Evolutionary conservation across 2,113 vertebrate genomes (phyloP).

Genomic region (Otis tarda): DNA sequence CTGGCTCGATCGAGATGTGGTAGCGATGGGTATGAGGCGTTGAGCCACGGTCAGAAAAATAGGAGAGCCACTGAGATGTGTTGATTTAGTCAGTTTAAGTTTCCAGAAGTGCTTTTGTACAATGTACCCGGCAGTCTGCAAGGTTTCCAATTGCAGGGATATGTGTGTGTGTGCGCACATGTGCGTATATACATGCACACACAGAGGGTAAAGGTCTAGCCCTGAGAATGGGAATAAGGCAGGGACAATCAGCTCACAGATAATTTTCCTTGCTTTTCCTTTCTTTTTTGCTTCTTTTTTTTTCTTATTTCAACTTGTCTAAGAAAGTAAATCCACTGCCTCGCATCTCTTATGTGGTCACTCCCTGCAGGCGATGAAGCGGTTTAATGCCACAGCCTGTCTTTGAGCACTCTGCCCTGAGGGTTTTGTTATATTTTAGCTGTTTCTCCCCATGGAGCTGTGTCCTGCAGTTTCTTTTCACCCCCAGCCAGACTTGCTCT

Average conservation of each 20-base stretch:
- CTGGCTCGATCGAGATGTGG: not conserved
- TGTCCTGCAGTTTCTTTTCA: not conserved
- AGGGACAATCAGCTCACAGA: not conserved
- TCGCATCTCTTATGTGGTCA: fast-evolving
- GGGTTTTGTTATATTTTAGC: not conserved
- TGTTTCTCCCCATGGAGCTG: not conserved
- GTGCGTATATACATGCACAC: fast-evolving
- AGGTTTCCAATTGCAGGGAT: not conserved
- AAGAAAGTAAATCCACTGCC: not conserved
- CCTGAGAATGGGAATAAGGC: not conserved
- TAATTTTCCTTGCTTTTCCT: not conserved
- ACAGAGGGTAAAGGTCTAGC: not conserved
- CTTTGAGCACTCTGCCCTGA: not conserved
- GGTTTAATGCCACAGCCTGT: not conserved
- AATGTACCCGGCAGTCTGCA: not conserved
- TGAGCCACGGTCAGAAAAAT: fast-evolving
- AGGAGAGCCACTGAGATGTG: not conserved
- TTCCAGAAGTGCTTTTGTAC: not conserved
- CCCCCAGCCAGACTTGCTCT: not conserved
- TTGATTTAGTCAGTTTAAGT: not conserved
- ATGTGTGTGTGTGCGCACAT: fast-evolving
- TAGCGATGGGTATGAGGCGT: not conserved
- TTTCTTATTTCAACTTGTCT: not conserved
- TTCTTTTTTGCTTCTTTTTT: not conserved
- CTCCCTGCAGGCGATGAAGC: not conserved